phyloP scores from a whole-genome alignment of 2,888 invertebrate genomes.

The Calliscelio sp. region DNA sequence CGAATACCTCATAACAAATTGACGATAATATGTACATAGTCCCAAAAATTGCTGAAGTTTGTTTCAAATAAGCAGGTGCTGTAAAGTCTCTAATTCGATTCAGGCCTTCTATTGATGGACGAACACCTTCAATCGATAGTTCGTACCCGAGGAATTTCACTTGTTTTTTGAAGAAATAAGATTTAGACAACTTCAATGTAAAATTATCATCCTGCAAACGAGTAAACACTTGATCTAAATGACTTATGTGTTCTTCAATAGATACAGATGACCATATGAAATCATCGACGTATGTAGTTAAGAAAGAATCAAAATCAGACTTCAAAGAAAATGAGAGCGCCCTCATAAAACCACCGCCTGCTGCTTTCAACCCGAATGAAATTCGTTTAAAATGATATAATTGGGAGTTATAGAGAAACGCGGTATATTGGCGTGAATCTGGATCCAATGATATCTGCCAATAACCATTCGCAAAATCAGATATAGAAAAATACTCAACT shows the following conservation, averaged over 20 bases:
- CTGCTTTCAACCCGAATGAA: conserved; percentile 79
- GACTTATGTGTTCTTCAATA: neutral
- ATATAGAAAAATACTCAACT: conserved; percentile 62
- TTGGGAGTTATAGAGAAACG: conserved; percentile 69
- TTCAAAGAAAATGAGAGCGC: conserved; percentile 49
- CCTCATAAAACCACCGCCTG: conserved; percentile 74
- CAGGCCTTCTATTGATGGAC: conserved; percentile 29
- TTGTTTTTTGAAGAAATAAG: conserved; percentile 62
- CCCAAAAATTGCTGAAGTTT: conserved; percentile 68
- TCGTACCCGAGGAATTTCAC: conserved; percentile 48
- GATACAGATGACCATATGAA: conserved; percentile 24
- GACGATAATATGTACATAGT: too few species aligned
- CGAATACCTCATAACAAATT: too few species aligned
- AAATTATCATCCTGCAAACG: conserved; percentile 48
- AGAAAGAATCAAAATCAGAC: neutral
- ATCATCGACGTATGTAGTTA: conserved; percentile 50
- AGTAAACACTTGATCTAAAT: neutral
- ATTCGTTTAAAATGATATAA: conserved; percentile 78
- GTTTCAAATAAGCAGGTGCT: conserved; percentile 74
- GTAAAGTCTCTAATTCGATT: conserved; percentile 75
- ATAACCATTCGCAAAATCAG: conserved; percentile 76
- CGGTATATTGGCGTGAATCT: conserved; percentile 7
- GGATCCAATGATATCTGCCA: conserved; percentile 75
- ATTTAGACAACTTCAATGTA: conserved; percentile 77
- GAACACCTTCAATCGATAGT: conserved; percentile 50